Conservation (phyloP, 2,888 invertebrate genomes). For the Atethmia centrago region DNA sequence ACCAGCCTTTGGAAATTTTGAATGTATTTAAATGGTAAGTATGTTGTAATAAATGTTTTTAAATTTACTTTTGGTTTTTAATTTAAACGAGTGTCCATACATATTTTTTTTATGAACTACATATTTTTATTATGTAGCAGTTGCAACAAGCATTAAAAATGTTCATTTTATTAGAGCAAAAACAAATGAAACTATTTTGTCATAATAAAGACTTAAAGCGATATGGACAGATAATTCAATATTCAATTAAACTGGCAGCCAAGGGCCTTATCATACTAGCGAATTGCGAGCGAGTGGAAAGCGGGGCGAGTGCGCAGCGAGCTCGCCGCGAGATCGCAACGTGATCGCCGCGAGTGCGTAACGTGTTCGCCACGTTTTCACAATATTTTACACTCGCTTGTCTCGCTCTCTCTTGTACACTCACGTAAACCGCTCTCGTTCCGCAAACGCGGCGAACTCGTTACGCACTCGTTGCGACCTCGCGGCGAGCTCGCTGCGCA, state of each 20-base stretch:
- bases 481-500: no score
- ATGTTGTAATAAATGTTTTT: constrained; percentile 43
- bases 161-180: constrained; percentile 13
- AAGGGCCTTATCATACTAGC: no score
- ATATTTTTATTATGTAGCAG: not conserved
- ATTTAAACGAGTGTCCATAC: not conserved
- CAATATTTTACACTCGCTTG: no score
- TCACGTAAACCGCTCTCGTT: no score
- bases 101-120: not conserved
- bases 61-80: constrained; percentile 3
- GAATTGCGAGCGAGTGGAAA: no score
- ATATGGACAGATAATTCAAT: not conserved
- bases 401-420: no score
- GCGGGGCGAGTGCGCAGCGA: no score
- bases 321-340: no score
- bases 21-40: constrained; percentile 55
- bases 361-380: no score
- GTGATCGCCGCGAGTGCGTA: no score
- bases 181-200: constrained; percentile 7
- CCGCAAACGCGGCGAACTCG: no score
- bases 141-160: constrained; percentile 4
- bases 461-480: no score
- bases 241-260: not conserved
- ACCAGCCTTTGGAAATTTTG: constrained; percentile 31
- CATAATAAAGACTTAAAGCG: not conserved